Conservation (phyloP, 2,888 invertebrate genomes). For the Hirtodrosophila duncani region DNA sequence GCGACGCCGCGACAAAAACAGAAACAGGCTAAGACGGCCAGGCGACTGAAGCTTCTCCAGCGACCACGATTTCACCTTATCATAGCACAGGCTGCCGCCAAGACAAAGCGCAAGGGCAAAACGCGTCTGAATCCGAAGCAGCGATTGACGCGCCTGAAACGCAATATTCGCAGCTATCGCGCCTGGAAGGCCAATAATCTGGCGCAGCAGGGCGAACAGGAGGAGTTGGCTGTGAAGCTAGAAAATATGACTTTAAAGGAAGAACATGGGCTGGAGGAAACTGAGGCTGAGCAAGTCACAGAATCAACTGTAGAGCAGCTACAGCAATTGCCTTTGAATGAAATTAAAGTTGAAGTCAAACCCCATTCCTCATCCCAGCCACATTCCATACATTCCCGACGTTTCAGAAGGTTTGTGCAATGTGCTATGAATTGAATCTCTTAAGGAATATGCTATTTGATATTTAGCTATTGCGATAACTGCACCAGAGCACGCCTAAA, state of each 20-base stretch:
- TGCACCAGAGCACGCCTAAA: conserved; percentile 80
- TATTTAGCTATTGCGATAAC: conserved; percentile 81
- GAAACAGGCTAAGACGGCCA: conserved; percentile 18
- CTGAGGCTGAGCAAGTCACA: neutral
- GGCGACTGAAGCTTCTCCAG: conserved; percentile 12
- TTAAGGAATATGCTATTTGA: neutral
- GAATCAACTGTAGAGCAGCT: neutral
- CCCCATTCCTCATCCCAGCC: neutral
- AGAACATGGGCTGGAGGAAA: neutral
- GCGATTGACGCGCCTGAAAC: conserved; percentile 54
- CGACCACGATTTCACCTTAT: conserved; percentile 1
- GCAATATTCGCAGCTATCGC: conserved; percentile 51
- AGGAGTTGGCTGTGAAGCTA: too few species aligned
- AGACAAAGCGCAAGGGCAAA: conserved; percentile 56
- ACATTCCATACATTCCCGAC: conserved; percentile 58
- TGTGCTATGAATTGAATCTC: neutral
- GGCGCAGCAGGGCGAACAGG: too few species aligned
- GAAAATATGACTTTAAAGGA: neutral
- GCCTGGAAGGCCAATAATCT: conserved; percentile 28
- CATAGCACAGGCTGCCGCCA: too few species aligned
- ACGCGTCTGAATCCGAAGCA: conserved; percentile 45
- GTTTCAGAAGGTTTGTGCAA: conserved; percentile 66
- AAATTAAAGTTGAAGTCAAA: neutral
- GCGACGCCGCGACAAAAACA: conserved; percentile 30
- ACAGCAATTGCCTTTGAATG: neutral